A percentile compares a stretch with the other conserved stretches of the same genome.
These are phyloP conservation scores for Squalus acanthias DNA, from an alignment of 2,797 vertebrate species.

Conservation along the genomic window DNA sequence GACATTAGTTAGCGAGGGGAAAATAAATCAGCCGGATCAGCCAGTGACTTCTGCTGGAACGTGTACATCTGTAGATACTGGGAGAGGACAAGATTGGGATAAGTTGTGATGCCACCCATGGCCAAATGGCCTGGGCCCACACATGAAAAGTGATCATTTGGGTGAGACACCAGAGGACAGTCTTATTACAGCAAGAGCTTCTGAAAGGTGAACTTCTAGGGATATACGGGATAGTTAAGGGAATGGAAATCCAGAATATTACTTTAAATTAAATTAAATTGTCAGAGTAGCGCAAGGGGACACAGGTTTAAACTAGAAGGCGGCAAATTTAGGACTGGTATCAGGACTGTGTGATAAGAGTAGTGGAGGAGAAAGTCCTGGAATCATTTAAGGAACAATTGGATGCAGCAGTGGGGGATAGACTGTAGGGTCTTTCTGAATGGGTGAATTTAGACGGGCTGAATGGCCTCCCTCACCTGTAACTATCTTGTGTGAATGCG, in stretches of 20 bases:
- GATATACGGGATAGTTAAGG: not conserved
- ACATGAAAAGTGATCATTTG: not conserved
- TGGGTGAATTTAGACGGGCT: not conserved
- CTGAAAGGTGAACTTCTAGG: not conserved
- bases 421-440: not conserved
- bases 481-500: not conserved
- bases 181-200: not conserved
- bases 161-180: not conserved
- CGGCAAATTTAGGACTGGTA: not conserved
- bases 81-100: not conserved
- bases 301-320: not conserved
- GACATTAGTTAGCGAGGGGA: not conserved
- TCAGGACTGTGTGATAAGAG: not conserved
- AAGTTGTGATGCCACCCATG: not conserved
- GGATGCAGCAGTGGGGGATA: not conserved
- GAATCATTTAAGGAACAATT: not conserved
- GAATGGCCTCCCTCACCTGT: not conserved
- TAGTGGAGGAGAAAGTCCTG: not conserved
- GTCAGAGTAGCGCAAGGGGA: not conserved
- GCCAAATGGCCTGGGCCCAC: not conserved
- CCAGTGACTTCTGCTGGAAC: not conserved
- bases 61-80: not conserved
- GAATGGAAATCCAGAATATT: not conserved
- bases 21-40: not conserved
- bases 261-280: not conserved